Conservation (phyloP, 2,113 vertebrate species). For the Chaetorhynchus papuensis region DNA sequence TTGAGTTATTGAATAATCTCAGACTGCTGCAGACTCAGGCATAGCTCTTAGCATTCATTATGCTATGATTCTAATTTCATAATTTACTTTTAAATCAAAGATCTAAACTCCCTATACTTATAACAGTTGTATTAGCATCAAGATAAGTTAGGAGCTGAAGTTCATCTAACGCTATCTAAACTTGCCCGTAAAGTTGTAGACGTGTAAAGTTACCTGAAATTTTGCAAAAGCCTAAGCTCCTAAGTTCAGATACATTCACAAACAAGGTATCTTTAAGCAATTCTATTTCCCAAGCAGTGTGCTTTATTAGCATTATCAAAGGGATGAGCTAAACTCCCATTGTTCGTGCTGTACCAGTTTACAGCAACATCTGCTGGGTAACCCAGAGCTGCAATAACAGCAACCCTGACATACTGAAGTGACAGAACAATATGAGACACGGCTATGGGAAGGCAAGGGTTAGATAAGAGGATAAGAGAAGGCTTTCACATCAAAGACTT, state of each 20-base stretch:
- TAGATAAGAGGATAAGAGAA: slow-evolving; percentile 36
- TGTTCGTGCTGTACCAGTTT: not conserved
- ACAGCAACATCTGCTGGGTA: slow-evolving; percentile 40
- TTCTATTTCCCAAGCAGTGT: not conserved
- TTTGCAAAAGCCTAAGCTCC: not conserved
- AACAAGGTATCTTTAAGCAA: not conserved
- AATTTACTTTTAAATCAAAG: not conserved
- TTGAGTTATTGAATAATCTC: not conserved
- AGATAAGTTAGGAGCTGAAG: not conserved
- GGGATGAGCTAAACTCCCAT: not conserved
- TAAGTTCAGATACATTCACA: not conserved
- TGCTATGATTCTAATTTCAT: not conserved
- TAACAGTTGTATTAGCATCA: not conserved
- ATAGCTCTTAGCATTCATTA: not conserved
- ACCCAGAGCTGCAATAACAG: slow-evolving; percentile 28
- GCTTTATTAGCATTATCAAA: not conserved
- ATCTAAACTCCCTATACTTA: not conserved
- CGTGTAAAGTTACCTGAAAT: not conserved
- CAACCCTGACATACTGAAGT: slow-evolving; percentile 18
- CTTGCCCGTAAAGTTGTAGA: not conserved
- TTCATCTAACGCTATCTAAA: not conserved
- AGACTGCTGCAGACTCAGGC: not conserved
- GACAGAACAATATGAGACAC: slow-evolving; percentile 41
- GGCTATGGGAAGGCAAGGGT: slow-evolving; percentile 25
- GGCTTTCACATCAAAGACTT: slow-evolving; percentile 55